Evolutionary conservation across 2,113 vertebrate species (phyloP).

Genomic region (Pelodiscus sinensis): DNA sequence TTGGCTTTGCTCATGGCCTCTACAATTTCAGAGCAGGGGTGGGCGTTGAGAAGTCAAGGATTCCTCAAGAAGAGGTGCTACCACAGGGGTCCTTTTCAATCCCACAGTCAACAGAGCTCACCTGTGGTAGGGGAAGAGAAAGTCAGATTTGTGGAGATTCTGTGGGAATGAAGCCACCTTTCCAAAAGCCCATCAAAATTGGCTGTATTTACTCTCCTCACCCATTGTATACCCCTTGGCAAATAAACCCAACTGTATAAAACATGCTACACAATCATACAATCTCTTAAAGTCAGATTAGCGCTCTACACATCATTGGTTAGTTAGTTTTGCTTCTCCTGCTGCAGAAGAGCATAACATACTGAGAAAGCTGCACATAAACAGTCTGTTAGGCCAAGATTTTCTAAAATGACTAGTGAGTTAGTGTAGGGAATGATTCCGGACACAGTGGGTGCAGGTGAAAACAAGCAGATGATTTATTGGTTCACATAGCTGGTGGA

Average conservation of each 20-base stretch:
- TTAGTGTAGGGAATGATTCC: no score
- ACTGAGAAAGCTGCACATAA: fast-evolving
- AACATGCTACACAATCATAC: neutral
- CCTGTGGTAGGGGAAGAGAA: constrained; percentile 48
- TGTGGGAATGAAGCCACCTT: neutral
- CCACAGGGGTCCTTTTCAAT: neutral
- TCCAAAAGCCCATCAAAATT: neutral
- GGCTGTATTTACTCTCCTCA: neutral
- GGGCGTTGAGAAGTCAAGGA: neutral
- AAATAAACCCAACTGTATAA: neutral
- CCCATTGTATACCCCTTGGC: neutral
- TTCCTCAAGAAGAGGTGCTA: neutral
- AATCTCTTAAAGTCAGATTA: neutral
- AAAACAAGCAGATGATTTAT: no score
- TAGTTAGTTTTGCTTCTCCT: neutral
- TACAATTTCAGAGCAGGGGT: neutral
- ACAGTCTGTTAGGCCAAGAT: neutral
- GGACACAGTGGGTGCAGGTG: no score
- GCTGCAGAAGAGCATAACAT: neutral
- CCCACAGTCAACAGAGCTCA: constrained; percentile 24
- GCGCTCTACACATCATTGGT: neutral
- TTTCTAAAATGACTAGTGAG: neutral
- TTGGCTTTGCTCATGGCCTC: constrained; percentile 57
- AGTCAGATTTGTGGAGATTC: neutral
- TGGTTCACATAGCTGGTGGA: no score